Evolutionary conservation across 2,888 invertebrate genomes (phyloP).

Genomic region (Cremastinae sp.): DNA sequence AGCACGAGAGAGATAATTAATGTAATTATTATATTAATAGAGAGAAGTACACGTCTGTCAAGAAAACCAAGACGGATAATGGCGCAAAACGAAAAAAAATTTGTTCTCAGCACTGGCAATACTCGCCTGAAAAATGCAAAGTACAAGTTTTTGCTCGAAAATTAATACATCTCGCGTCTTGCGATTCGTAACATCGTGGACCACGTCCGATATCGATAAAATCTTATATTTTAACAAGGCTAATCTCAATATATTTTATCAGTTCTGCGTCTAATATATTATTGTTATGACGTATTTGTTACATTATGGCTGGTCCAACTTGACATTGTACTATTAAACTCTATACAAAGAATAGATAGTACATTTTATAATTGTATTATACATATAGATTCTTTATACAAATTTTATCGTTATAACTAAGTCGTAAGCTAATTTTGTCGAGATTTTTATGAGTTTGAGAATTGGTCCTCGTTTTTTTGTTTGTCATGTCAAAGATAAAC

Average conservation of each 20-base stretch:
- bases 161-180: conserved; percentile 9
- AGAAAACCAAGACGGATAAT: conserved; percentile 44
- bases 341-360: conserved; percentile 63
- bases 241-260: conserved; percentile 64
- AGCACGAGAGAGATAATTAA: conserved; percentile 49
- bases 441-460: conserved; percentile 34
- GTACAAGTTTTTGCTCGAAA: conserved; percentile 34
- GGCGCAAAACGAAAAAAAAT: conserved; percentile 28
- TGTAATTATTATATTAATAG: conserved; percentile 8
- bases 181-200: conserved; percentile 40
- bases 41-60: conserved; percentile 49
- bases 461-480: conserved; percentile 44
- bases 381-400: conserved; percentile 58
- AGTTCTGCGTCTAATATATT: conserved; percentile 67
- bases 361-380: conserved; percentile 56
- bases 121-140: conserved; percentile 3
- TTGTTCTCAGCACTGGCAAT: conserved; percentile 14
- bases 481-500: conserved; percentile 53
- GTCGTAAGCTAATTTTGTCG: conserved; percentile 35
- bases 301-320: conserved; percentile 66
- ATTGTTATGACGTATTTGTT: conserved; percentile 62
- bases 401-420: conserved; percentile 53
- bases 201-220: conserved; percentile 40
- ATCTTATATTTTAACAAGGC: conserved; percentile 56
- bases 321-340: conserved; percentile 64